Percentiles rank a stretch among this genome's conserved stretches.
Conservation (phyloP, 2,888 invertebrate genomes). For the Pristionchus entomophagus region DNA sequence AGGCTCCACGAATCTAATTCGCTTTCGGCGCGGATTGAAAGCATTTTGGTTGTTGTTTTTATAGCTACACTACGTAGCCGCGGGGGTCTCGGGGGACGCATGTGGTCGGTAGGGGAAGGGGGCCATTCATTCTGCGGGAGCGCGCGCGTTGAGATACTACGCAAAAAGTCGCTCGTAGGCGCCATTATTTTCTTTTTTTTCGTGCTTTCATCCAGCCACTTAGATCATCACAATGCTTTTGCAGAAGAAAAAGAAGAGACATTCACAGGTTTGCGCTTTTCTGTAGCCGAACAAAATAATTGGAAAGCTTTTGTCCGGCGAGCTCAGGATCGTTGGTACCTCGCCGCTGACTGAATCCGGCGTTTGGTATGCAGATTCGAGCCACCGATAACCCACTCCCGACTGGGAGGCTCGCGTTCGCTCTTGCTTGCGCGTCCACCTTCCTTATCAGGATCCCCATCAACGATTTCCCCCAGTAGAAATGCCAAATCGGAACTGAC, state of each 20-base stretch:
- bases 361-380: not conserved
- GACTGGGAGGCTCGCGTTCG: not conserved
- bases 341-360: not conserved
- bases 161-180: constrained; percentile 26
- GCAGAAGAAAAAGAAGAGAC: no score
- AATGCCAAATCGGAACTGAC: no score
- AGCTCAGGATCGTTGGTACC: not conserved
- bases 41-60: no score
- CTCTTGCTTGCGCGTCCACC: not conserved
- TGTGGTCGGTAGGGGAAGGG: not conserved
- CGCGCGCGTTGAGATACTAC: not conserved
- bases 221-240: not conserved
- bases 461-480: not conserved
- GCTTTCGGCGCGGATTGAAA: no score
- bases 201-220: constrained; percentile 1
- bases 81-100: constrained; percentile 17
- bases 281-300: no score
- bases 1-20: no score
- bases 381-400: not conserved
- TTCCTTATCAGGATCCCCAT: not conserved
- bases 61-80: no score
- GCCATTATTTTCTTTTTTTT: constrained; percentile 6
- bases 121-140: not conserved
- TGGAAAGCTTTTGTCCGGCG: not conserved
- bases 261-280: no score